Evolutionary conservation across 1,140 invertebrate genomes (phyloP), one percentile per base, ranked within the genome.

Genomic region (Nasonia vitripennis): DNA sequence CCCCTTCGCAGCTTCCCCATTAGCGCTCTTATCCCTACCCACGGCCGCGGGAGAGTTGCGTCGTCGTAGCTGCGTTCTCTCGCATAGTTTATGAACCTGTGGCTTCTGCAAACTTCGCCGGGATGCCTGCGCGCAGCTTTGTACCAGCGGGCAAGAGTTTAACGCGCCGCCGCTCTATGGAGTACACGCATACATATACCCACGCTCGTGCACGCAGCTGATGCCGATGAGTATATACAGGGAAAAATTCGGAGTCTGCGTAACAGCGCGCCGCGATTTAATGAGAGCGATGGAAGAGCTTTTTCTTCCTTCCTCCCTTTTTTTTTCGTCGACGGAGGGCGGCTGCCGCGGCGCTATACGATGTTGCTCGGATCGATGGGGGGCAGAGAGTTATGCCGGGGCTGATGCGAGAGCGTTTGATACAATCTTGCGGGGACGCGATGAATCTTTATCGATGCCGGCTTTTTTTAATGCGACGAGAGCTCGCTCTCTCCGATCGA

Each of bases 81-180:
- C 88, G 87, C 88, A 89, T 90, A 90, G 90, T 90, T 90, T 90
- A 90, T 90, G 89, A 90, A 90, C 90, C 90, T 90, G 90, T 90
- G 88, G 90, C 90, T 90, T 90, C 90, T 86, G 83, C 88, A 78
- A 88, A 86, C 87, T 85, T 82, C 31, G 68, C 27, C 31, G 68
- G 68, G 68, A 62, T 62, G 81, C 77, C 78, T 31, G 27, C 84
- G 34, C 73, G 37, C 71, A 27, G 55, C 48, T 82, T 23, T 62
- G 55, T 62, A 10, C 10, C 10, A 62, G n/a, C 20, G n/a, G 55
- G 6, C 20, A 62, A n/a, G 55, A n/a, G 55, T 62, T 62, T 62
- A 62, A 62, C 71, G n/a, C 71, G 68, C 12, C n/a, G 71, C 14
- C 68, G 34, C 34, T 37, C 2, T 37, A 37, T 37, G 34, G 0